Percentiles rank a stretch among this genome's conserved stretches.
Conservation (phyloP, 30 jellyfish, hydroid and myxozoan genomes). For the Cassiopea andromeda region DNA sequence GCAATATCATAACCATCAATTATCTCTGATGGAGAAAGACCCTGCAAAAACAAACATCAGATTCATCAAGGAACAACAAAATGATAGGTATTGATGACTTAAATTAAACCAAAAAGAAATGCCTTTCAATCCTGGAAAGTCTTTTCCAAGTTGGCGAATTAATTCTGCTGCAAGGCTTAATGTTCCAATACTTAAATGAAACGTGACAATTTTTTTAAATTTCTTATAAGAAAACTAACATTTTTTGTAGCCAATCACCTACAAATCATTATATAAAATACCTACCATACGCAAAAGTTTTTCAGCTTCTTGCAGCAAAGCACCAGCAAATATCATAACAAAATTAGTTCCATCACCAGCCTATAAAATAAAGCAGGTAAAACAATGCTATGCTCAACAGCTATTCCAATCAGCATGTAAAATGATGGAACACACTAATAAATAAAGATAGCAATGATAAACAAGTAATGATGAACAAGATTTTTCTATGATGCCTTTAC, state of each 20-base stretch:
- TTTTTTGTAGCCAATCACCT: not conserved
- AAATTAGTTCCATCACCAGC: conserved; percentile 99
- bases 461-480: not conserved
- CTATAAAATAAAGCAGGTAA: conserved; percentile 20
- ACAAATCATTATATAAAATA: not conserved
- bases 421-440: no score
- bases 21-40: conserved; percentile 96
- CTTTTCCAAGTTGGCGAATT: no score
- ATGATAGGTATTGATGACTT: no score
- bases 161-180: no score
- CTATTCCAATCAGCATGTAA: no score
- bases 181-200: no score
- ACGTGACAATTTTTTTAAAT: no score
- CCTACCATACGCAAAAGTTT: conserved; percentile 88
- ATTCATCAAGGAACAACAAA: no score
- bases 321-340: conserved; percentile 97
- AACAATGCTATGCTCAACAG: not conserved
- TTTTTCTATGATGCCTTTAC: no score
- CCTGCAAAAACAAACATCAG: conserved; percentile 48
- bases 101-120: no score
- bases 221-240: no score
- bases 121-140: no score
- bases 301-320: conserved; percentile 86
- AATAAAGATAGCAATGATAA: not conserved
- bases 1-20: conserved; percentile 95